Conservation (phyloP, 2,888 invertebrate species). For the Timema cristinae region DNA sequence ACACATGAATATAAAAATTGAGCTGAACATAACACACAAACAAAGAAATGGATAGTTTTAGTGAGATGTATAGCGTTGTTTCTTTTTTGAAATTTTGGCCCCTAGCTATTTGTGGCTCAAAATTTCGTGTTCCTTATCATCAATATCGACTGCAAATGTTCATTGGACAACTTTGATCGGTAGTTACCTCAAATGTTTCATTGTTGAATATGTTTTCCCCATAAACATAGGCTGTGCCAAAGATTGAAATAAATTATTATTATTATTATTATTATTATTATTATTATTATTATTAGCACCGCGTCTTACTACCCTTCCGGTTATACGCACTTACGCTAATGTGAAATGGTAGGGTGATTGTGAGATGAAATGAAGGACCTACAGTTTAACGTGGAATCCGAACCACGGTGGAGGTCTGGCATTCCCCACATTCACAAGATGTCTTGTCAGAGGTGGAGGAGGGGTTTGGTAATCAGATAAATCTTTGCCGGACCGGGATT, state of each 20-base stretch:
- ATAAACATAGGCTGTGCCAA: neutral
- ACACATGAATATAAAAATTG: neutral
- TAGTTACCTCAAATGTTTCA: constrained; percentile 5
- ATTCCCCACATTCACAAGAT: too few species aligned
- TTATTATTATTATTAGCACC: too few species aligned
- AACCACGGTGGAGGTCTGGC: too few species aligned
- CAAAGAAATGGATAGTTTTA: neutral
- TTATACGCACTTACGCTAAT: too few species aligned
- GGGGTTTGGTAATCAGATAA: too few species aligned
- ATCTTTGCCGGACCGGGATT: too few species aligned
- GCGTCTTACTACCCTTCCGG: too few species aligned
- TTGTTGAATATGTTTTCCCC: neutral
- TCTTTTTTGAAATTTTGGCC: neutral
- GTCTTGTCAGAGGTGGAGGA: too few species aligned
- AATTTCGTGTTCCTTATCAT: neutral
- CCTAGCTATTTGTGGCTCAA: constrained; percentile 9
- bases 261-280: too few species aligned
- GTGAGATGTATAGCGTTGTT: neutral
- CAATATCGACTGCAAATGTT: constrained; percentile 9
- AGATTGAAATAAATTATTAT: constrained; percentile 2
- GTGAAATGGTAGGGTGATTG: too few species aligned
- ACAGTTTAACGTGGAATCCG: too few species aligned
- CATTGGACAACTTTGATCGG: constrained; percentile 1
- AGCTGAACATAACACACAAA: neutral
- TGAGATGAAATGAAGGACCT: too few species aligned